Conservation (phyloP, 2,888 invertebrate species). For the Unio delphinus region DNA sequence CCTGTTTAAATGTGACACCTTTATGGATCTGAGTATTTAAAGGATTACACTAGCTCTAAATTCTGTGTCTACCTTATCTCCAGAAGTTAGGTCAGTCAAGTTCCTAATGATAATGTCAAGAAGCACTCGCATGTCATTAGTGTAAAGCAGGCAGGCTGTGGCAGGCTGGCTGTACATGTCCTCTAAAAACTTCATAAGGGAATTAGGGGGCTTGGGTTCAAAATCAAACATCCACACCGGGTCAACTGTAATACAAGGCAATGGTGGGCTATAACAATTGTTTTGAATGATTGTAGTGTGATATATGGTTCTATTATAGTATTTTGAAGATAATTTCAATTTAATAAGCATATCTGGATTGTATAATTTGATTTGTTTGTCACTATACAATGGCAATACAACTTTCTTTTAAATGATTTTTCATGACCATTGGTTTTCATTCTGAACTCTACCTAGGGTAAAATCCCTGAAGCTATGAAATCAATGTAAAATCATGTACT, state of each 20-base stretch:
- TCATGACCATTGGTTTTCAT: too few relatives aligned
- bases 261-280: neutral
- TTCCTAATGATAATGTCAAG: slow-evolving; percentile 94
- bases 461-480: too few relatives aligned
- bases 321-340: too few relatives aligned
- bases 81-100: slow-evolving; percentile 89
- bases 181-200: slow-evolving; percentile 88
- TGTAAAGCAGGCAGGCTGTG: slow-evolving; percentile 91
- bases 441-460: too few relatives aligned
- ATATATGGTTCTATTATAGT: too few relatives aligned
- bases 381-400: too few relatives aligned
- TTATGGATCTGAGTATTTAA: neutral
- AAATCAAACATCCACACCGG: slow-evolving; percentile 84
- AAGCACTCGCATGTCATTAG: slow-evolving; percentile 93
- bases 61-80: slow-evolving; percentile 75
- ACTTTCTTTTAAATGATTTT: too few relatives aligned
- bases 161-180: slow-evolving; percentile 86
- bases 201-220: slow-evolving; percentile 84
- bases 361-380: too few relatives aligned
- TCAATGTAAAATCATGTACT: too few relatives aligned
- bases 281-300: too few relatives aligned
- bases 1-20: neutral
- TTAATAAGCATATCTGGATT: too few relatives aligned
- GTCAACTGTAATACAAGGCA: slow-evolving; percentile 70
- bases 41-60: neutral